These are phyloP conservation scores for Drosophila paramelanica DNA, from an alignment of 2,888 invertebrate species.

Conservation along the genomic window DNA sequence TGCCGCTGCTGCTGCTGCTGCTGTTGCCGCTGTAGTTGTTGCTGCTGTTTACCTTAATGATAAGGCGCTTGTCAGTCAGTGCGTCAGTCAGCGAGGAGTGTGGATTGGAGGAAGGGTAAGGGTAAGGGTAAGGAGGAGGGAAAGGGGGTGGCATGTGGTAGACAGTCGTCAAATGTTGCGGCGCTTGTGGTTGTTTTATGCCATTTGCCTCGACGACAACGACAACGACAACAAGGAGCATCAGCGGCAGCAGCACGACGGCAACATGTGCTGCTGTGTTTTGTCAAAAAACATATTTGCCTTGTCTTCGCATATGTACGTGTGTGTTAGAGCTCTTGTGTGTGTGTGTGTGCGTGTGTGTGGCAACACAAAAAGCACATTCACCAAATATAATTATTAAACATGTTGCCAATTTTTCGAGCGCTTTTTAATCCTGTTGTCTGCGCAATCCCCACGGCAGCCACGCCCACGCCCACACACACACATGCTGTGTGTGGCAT, in stretches of 20 bases:
- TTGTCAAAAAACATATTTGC: slow-evolving; percentile 78
- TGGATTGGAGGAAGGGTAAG: background rate
- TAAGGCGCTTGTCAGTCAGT: slow-evolving; percentile 81
- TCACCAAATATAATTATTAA: slow-evolving; percentile 80
- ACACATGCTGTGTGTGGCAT: slow-evolving; percentile 28
- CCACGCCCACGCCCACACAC: slow-evolving; percentile 28
- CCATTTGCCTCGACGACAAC: slow-evolving; percentile 58
- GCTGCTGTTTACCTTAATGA: slow-evolving; percentile 79
- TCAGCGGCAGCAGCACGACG: slow-evolving; percentile 30
- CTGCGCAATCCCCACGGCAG: slow-evolving; percentile 60
- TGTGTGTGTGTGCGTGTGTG: slow-evolving; percentile 34
- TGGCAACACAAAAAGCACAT: slow-evolving; percentile 68
- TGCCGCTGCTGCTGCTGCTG: slow-evolving; percentile 40
- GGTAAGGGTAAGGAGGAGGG: too few species aligned
- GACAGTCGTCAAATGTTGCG: slow-evolving; percentile 75
- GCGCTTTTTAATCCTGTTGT: slow-evolving; percentile 80
- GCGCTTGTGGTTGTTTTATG: slow-evolving; percentile 76
- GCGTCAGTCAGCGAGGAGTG: slow-evolving; percentile 29
- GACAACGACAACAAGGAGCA: slow-evolving; percentile 8
- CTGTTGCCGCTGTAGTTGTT: slow-evolving; percentile 35
- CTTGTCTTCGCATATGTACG: slow-evolving; percentile 56
- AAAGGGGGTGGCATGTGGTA: slow-evolving; percentile 42
- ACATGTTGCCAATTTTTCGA: slow-evolving; percentile 79
- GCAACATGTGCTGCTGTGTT: slow-evolving; percentile 77
- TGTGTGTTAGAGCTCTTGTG: background rate